Conservation (phyloP, 2,113 vertebrate genomes). For the Sebastes schlegelii region DNA sequence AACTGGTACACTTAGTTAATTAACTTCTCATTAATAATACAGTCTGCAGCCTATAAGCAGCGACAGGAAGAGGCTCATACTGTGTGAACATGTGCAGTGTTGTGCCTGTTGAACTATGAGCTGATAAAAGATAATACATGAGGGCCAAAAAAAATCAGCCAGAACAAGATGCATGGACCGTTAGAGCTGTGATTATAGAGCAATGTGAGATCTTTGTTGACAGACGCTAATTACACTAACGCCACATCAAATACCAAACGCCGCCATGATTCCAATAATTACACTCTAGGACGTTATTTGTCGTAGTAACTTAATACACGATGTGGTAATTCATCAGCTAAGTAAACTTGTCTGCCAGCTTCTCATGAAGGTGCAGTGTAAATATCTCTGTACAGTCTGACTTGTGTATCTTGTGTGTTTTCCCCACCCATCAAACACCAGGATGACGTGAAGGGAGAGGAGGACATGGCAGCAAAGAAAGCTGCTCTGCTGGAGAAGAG, state of each 20-base stretch:
- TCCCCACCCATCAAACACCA: slow-evolving; percentile 60
- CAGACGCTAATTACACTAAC: background rate
- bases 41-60: background rate
- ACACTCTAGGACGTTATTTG: background rate
- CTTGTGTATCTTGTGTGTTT: background rate
- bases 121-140: slow-evolving; percentile 38
- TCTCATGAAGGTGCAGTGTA: background rate
- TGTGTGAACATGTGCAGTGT: slow-evolving; percentile 32
- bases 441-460: slow-evolving; percentile 95
- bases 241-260: background rate
- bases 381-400: background rate
- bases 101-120: slow-evolving; percentile 49
- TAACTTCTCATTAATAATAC: slow-evolving; percentile 33
- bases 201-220: background rate
- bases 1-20: background rate
- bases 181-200: slow-evolving; percentile 26
- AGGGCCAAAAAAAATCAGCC: slow-evolving; percentile 19
- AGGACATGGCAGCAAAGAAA: slow-evolving; percentile 95
- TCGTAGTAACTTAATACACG: background rate
- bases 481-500: slow-evolving; percentile 95
- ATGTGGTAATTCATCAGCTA: background rate
- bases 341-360: background rate
- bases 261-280: background rate
- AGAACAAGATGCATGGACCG: slow-evolving; percentile 9
- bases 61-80: slow-evolving; percentile 15